Conservation (phyloP, 2,888 invertebrate species). For the Agapostemon virescens region DNA sequence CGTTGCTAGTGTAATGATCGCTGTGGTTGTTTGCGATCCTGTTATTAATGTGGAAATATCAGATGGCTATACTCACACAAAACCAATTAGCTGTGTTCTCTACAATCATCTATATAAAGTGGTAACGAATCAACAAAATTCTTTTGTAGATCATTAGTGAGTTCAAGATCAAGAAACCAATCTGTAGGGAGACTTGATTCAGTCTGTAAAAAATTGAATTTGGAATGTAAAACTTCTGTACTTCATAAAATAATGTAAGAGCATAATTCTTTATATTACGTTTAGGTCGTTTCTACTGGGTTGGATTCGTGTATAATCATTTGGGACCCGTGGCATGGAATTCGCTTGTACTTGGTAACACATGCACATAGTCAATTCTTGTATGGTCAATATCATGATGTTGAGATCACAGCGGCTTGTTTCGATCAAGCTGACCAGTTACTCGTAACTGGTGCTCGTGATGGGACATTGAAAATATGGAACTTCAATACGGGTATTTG, state of each 20-base stretch:
- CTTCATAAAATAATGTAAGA: background rate
- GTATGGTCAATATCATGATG: constrained; percentile 85
- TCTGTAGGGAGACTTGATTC: too few species aligned
- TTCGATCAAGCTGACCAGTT: constrained; percentile 89
- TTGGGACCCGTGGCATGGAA: constrained; percentile 90
- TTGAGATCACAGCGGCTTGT: constrained; percentile 89
- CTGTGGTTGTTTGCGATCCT: constrained; percentile 84
- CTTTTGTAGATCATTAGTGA: too few species aligned
- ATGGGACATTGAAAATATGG: constrained; percentile 91
- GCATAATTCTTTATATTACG: constrained; percentile 22
- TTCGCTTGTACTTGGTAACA: constrained; percentile 85
- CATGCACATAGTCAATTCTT: constrained; percentile 86
- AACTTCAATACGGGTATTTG: constrained; percentile 91
- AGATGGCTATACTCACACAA: constrained; percentile 87
- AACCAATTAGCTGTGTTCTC: constrained; percentile 87
- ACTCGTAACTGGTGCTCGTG: constrained; percentile 89
- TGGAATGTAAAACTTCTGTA: background rate
- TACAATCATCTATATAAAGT: constrained; percentile 89
- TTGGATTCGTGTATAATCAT: constrained; percentile 90
- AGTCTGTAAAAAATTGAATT: too few species aligned
- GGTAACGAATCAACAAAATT: too few species aligned
- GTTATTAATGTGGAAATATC: constrained; percentile 86
- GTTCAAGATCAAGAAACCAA: background rate
- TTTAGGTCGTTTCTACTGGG: constrained; percentile 87
- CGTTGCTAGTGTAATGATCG: constrained; percentile 86